Percentiles rank a stretch among this genome's conserved stretches.
Evolutionary conservation across 2,113 vertebrate genomes (phyloP).

Genomic region (Plecturocebus donacophilus): DNA sequence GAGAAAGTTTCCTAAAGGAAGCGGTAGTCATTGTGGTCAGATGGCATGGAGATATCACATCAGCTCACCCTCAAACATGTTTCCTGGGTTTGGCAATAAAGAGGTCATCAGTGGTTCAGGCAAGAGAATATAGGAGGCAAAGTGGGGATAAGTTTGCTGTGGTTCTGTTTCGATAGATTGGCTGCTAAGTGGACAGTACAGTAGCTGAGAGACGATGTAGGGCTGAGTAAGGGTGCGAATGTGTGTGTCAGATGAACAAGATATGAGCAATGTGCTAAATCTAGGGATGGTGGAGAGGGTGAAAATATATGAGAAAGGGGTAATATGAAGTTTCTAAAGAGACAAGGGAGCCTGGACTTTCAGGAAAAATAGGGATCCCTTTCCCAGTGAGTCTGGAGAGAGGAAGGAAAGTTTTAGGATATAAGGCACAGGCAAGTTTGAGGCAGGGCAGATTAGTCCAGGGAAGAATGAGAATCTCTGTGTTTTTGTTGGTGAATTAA

Average conservation of each 20-base stretch:
- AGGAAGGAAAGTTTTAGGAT: not conserved
- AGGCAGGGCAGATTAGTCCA: not conserved
- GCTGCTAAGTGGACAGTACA: too few relatives aligned
- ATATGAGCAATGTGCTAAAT: not conserved
- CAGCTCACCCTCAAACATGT: not conserved
- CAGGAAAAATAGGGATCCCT: not conserved
- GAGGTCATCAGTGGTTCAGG: not conserved
- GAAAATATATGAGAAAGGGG: not conserved
- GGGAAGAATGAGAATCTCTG: not conserved
- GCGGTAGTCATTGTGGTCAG: not conserved
- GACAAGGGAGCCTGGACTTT: not conserved
- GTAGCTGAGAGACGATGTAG: not conserved
- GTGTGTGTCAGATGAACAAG: not conserved
- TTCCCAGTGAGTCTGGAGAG: not conserved
- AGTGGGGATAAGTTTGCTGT: accelerated
- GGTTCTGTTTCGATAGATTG: not conserved
- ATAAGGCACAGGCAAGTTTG: too few relatives aligned
- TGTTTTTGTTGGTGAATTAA: not conserved
- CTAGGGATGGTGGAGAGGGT: not conserved
- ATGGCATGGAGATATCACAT: not conserved
- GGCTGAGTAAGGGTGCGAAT: too few relatives aligned
- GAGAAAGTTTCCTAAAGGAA: not conserved
- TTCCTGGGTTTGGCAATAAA: not conserved
- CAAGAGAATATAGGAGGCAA: not conserved
- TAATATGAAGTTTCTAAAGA: not conserved